Base-by-base conservation (phyloP, 2,888 invertebrate genomes). In the Conomelus anceps region DNA sequence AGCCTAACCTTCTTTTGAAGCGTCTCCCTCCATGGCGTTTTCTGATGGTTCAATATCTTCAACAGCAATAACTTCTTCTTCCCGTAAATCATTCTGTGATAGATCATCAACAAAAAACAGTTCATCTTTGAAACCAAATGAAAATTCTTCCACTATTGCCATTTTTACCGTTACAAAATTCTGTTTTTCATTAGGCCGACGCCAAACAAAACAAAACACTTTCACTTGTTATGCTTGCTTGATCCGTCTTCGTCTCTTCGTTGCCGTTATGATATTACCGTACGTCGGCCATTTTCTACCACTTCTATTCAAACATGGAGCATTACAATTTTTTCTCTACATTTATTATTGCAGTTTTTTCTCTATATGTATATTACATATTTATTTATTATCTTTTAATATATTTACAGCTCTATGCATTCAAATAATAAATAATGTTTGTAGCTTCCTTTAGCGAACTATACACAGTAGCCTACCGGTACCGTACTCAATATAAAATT, bases 91-190 rank as follows among this genome's bases (percentile, higher is more conserved):
- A 22, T 85, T 29, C 22, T 23, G 20, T 11, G 29, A 85, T 13
- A 84, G 20, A 26, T 89, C 24, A 86, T 89, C 89, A 1, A 89
- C 86, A 89, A 89, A 89, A 26, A 89, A 34, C 22, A 23, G 85
- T 22, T 89, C 89, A 23, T 89, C 86, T 85, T 89, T 89, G 22
- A 89, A 86, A 11, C 24, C 86, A 26, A 63, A 63, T 7, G 63
- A 63, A n/a, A 63, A n/a, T 20, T 63, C 63, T 63, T 63, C n/a
- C n/a, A 3, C 63, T 63, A 63, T 63, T 63, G 20, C 63, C 63
- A 63, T 63, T 63, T n/a, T n/a, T n/a, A 7, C 63, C 63, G 63
- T 63, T 63, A 34, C 6, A 34, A 34, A 4, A 34, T 34, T 34
- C 1, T 63, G n/a, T 63, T 63, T 63, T n/a, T n/a, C 63, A 4